Evolutionary conservation across 2,888 invertebrate species (phyloP), one percentile per base, ranked within the genome.

Genomic region (Macaria notata): DNA sequence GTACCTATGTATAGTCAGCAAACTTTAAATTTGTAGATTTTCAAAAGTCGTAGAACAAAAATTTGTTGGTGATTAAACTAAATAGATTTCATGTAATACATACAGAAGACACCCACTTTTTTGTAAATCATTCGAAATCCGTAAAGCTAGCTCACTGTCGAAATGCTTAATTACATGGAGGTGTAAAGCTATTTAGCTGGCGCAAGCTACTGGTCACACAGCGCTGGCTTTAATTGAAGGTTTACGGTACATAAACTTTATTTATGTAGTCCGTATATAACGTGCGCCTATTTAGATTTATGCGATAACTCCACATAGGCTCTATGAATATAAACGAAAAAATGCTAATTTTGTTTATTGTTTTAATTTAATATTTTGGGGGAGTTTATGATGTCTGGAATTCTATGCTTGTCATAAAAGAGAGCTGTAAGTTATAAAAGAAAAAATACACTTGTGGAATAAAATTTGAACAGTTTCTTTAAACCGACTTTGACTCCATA

Each of bases 171-270:
- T 60, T 60, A 48, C 45, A 56, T 53, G 54, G 49, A 57, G 65
- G 62, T 63, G 57, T 59, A 62, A 63, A 54, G 49, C 56, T 64
- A 66, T 59, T 61, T 61, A 58, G 63, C 51, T 43, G 59, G 41
- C 46, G 60, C 29, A 58, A 54, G 64, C 66, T 64, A 64, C 66
- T 46, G 64, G 62, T 60, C 62, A 63, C 66, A 64, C 61, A 66
- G 57, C 54, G 54, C 51, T 57, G 53, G 46, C 48, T 66, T 62
- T 66, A 66, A 66, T 63, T 63, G 62, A 61, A 44, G 61, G 64
- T 61, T 64, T 62, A 58, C 62, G 60, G 53, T 62, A 63, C 66
- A 66, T 63, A 66, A 66, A 66, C 62, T 66, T 61, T 66, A 59
- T 62, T 64, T 61, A 63, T 64, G 63, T 63, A 64, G 63, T 56